Conservation (phyloP, 2,888 invertebrate species). For the Heliconius ismenius region DNA sequence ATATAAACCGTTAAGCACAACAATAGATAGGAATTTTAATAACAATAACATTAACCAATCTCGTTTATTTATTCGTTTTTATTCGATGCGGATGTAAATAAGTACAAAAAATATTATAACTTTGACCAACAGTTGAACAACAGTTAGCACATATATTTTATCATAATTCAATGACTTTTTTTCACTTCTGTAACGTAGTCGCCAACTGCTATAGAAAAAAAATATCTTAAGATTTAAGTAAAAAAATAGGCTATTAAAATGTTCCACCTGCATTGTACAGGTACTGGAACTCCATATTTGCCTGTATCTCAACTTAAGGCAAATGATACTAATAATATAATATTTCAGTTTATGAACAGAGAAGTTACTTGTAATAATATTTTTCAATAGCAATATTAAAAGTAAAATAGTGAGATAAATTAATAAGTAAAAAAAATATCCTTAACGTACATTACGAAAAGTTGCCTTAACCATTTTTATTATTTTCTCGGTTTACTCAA, state of each 20-base stretch:
- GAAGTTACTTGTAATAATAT: background rate
- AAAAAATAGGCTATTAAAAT: too few relatives aligned
- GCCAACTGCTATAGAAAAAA: background rate
- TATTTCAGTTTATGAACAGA: background rate
- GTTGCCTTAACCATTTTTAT: too few relatives aligned
- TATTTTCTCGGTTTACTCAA: too few relatives aligned
- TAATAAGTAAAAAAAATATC: too few relatives aligned
- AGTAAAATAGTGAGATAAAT: too few relatives aligned
- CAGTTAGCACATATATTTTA: background rate
- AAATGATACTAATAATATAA: background rate
- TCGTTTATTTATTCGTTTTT: slow-evolving; percentile 7
- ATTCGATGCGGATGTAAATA: slow-evolving; percentile 13
- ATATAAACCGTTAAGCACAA: slow-evolving; percentile 5
- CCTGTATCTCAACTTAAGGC: background rate
- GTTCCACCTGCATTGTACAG: background rate
- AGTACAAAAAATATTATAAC: slow-evolving; percentile 5
- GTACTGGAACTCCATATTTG: background rate
- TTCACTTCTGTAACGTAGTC: background rate
- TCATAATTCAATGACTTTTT: background rate
- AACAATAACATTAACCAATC: slow-evolving; percentile 17
- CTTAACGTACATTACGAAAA: too few relatives aligned
- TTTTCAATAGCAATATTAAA: background rate
- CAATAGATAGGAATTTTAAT: slow-evolving; percentile 19
- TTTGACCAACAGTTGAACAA: slow-evolving; percentile 2
- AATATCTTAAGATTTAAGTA: background rate